Evolutionary conservation across 1,140 invertebrate species (phyloP).

Genomic region (Pteromalus puparum): DNA sequence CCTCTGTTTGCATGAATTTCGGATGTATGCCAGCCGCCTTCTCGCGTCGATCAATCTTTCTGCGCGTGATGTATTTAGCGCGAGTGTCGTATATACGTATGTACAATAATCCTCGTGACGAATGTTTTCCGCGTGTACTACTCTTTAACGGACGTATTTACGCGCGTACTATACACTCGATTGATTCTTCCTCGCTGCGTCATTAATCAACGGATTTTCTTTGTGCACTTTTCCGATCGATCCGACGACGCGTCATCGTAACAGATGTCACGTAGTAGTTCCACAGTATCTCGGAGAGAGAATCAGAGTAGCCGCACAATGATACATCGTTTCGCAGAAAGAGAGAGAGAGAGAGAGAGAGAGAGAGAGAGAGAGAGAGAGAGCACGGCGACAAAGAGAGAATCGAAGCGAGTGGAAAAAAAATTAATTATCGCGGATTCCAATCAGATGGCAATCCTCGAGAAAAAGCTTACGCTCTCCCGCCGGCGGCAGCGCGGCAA

Average conservation of each 20-base stretch:
- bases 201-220: background rate
- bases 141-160: background rate
- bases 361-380: too few relatives aligned
- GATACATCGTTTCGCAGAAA: background rate
- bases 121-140: background rate
- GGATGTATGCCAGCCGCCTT: background rate
- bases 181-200: background rate
- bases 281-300: background rate
- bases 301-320: background rate
- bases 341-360: too few relatives aligned
- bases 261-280: background rate
- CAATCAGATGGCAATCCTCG: background rate
- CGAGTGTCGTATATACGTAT: background rate
- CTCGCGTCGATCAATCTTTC: background rate
- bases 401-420: background rate
- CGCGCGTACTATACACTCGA: background rate
- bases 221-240: background rate
- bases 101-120: background rate
- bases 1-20: constrained; percentile 11
- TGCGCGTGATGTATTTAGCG: background rate
- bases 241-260: too few relatives aligned
- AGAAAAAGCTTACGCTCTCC: background rate
- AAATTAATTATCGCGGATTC: constrained; percentile 1
- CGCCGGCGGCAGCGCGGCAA: background rate
- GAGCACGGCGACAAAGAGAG: background rate